Evolutionary conservation across 2,888 invertebrate genomes (phyloP), one percentile per base, ranked within the genome.

Genomic region (Synanthedon vespiformis): DNA sequence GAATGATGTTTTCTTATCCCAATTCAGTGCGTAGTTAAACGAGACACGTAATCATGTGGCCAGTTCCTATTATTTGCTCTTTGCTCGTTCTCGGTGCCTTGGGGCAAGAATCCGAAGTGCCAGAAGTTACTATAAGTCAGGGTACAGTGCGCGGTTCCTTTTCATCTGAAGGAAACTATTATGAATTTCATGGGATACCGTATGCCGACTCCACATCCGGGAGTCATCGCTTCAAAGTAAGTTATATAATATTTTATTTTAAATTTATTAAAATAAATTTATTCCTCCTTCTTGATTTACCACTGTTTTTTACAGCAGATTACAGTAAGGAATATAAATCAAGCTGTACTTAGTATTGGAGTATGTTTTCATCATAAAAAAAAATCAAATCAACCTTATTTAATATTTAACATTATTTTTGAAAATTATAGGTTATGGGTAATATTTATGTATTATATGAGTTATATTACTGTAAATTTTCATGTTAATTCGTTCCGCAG

Each of bases 161-260:
- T 1, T 64, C 72, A 11, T 14, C 56, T 1, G 68, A 74, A 60
- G 74, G 76, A 3, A 54, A 60, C 14, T 76, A 73, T 57, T 72
- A 58, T 44, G 74, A 77, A 54, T 86, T 81, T 55, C 60, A 77
- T 59, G 86, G 86, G 1, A 83, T 86, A 54, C 86, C 85, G 0
- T 85, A 79, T 52, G 86, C 82, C 16, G 85, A 77, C 55, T 70
- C 81, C 1, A 83, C 86, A 1, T 69, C 81, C 3, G 83, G 85
- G 16, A 62, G 47, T 34, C 70, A 83, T 53, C 67, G 86, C 54
- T 86, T 82, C 56, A 82, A 80, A 78, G 85, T 85, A 66, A 62
- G 49, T 12, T 14, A 34, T 34, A 27, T 8, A 27, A 27, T 27
- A 27, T 27, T 44, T 47, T 47, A 22, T 16, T 16, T 16, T 16